A percentile compares a stretch with the other conserved stretches of the same genome.
phyloP scores from a whole-genome alignment of 1,140 invertebrate species.

The Dinoponera quadriceps region DNA sequence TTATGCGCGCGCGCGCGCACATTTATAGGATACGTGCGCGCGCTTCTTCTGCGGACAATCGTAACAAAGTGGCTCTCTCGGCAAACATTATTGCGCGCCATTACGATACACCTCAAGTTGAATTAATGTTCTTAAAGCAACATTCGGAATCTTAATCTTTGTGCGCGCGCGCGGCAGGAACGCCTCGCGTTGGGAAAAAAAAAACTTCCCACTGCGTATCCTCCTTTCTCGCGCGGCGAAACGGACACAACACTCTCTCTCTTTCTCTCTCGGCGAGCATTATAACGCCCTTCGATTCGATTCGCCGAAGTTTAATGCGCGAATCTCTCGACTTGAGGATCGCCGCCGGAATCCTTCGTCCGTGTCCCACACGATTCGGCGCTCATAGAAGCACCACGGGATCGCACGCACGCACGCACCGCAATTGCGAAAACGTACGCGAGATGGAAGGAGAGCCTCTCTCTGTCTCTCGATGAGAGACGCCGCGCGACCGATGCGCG shows the following conservation, averaged over 20 bases:
- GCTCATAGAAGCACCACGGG: slow-evolving; percentile 43
- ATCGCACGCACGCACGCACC: too few species aligned
- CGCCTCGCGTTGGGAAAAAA: slow-evolving; percentile 2
- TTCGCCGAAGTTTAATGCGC: too few species aligned
- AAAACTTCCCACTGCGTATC: not conserved
- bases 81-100: slow-evolving; percentile 56
- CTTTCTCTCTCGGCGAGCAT: not conserved
- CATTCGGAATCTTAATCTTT: slow-evolving; percentile 53
- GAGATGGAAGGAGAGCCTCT: slow-evolving; percentile 30
- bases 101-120: slow-evolving; percentile 38
- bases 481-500: slow-evolving; percentile 37
- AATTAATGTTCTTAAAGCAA: slow-evolving; percentile 58
- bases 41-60: slow-evolving; percentile 30
- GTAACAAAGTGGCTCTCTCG: slow-evolving; percentile 58
- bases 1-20: slow-evolving; percentile 25
- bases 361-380: not conserved
- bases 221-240: not conserved
- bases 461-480: slow-evolving; percentile 33
- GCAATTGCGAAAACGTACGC: slow-evolving; percentile 30
- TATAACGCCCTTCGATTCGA: not conserved
- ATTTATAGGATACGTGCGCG: slow-evolving; percentile 37
- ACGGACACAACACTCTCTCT: not conserved
- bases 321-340: too few species aligned
- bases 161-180: not conserved
- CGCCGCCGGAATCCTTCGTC: not conserved